Conservation (phyloP, 35 echinoderm and acorn worm species). For the Eucidaris tribuloides region DNA sequence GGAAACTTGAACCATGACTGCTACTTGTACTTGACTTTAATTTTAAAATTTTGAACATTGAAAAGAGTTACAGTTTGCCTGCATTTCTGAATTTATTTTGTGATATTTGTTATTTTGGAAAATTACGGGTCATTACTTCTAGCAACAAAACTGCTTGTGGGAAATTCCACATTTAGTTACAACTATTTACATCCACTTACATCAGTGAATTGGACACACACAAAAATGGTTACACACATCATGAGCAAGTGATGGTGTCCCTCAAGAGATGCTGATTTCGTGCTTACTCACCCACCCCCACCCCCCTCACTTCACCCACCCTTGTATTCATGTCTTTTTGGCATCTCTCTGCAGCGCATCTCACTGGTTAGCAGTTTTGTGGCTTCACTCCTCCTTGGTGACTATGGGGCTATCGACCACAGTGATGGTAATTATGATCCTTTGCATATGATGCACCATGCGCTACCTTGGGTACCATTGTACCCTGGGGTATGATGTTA, state of each 20-base stretch:
- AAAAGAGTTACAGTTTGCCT: no score
- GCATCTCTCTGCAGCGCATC: constrained; percentile 47
- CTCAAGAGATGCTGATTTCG: neutral
- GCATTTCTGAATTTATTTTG: no score
- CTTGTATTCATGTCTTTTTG: neutral
- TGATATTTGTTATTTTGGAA: no score
- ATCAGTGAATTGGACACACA: no score
- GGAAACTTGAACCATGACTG: neutral
- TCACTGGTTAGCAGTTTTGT: constrained; percentile 98
- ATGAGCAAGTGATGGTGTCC: neutral
- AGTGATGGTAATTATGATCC: constrained; percentile 94
- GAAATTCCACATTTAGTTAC: no score
- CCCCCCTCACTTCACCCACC: neutral
- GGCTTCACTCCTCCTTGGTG: constrained; percentile 79
- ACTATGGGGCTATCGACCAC: constrained; percentile 85
- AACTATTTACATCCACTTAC: no score
- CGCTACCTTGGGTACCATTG: no score
- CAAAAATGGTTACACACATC: neutral
- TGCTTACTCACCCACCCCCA: neutral
- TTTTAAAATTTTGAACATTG: no score
- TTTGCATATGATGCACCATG: no score
- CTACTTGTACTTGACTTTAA: neutral
- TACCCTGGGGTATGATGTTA: no score
- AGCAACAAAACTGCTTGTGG: no score
- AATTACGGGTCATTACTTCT: no score